Conservation (phyloP, 2,113 vertebrate genomes). For the Ursus arctos region DNA sequence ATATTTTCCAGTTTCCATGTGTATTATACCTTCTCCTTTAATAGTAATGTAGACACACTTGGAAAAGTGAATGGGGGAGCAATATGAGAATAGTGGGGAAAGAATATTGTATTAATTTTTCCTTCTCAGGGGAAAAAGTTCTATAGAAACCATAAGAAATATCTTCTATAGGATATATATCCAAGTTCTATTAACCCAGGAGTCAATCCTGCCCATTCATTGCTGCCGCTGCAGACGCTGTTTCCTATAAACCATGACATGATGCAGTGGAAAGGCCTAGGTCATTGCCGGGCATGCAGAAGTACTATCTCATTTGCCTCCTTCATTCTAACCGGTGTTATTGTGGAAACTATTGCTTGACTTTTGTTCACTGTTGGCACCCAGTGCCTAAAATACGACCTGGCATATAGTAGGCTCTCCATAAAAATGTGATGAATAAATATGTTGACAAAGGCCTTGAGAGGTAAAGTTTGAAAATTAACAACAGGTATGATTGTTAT, state of each 20-base stretch:
- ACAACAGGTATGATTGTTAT: background rate
- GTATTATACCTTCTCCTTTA: background rate
- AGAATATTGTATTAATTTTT: background rate
- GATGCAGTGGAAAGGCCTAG: background rate
- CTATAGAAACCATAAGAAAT: background rate
- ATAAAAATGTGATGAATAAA: background rate
- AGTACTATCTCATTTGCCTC: background rate
- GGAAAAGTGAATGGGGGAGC: background rate
- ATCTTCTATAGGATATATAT: background rate
- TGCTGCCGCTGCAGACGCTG: background rate
- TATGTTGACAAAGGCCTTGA: background rate
- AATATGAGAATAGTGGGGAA: background rate
- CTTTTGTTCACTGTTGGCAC: background rate
- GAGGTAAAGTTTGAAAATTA: background rate
- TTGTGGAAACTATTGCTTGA: background rate
- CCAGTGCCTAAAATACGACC: background rate
- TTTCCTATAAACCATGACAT: fast-evolving
- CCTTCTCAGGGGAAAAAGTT: background rate
- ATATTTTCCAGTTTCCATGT: background rate
- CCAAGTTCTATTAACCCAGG: background rate
- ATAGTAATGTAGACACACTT: background rate
- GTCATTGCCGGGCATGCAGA: background rate
- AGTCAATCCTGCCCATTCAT: background rate
- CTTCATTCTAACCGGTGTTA: background rate
- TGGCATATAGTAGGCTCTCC: background rate